Conservation (phyloP, 2,888 invertebrate genomes). For the Melikaiella ostensackeni region DNA sequence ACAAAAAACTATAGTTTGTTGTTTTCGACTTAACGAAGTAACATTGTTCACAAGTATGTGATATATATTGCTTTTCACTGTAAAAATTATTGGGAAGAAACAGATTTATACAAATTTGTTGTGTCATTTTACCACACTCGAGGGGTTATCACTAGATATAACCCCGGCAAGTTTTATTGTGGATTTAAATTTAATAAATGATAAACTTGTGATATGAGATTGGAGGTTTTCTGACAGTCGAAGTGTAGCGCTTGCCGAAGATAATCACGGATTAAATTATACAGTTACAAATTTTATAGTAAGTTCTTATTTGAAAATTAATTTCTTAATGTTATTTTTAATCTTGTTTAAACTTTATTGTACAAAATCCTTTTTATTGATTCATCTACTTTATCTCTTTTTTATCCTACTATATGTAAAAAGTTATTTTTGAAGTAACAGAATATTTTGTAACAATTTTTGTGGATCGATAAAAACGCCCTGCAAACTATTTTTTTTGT, state of each 20-base stretch:
- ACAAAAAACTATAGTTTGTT: not conserved
- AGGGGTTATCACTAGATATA: slow-evolving; percentile 22
- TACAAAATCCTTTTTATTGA: not conserved
- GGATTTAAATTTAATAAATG: slow-evolving; percentile 4
- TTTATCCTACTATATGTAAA: not conserved
- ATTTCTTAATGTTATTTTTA: not conserved
- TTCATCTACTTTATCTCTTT: not conserved
- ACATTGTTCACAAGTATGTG: too few relatives aligned
- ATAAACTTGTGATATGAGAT: not conserved
- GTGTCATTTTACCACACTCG: slow-evolving; percentile 22
- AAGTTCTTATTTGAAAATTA: not conserved
- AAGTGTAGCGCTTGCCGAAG: not conserved
- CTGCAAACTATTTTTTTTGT: not conserved
- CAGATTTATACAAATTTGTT: slow-evolving; percentile 13
- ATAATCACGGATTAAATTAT: not conserved
- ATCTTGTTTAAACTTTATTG: not conserved
- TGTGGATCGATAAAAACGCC: not conserved
- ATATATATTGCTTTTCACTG: not conserved
- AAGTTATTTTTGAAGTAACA: not conserved
- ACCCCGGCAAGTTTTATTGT: not conserved
- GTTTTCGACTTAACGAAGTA: not conserved
- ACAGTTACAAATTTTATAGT: not conserved
- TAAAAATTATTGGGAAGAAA: not conserved
- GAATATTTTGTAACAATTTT: not conserved
- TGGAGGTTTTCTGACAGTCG: not conserved